These are phyloP conservation scores for Excalfactoria chinensis DNA, from an alignment of 2,113 vertebrate genomes.

Conservation along the genomic window DNA sequence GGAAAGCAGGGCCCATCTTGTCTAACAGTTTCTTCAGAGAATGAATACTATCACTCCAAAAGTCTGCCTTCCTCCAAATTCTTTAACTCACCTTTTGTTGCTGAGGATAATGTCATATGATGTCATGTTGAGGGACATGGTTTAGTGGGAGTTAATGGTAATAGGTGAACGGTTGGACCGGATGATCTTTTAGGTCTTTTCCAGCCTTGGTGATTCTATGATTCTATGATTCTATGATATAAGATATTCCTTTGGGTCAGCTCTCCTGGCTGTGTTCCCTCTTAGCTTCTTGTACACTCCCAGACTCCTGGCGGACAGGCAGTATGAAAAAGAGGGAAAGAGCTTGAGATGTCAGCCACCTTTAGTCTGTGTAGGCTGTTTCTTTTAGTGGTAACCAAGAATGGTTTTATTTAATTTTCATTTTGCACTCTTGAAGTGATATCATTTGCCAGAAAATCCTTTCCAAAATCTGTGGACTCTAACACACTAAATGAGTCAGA, in stretches of 20 bases:
- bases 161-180: no score
- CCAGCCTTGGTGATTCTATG: no score
- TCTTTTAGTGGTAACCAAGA: not conserved
- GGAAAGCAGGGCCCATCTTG: not conserved
- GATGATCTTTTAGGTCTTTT: no score
- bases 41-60: not conserved
- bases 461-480: not conserved
- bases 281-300: not conserved
- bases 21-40: not conserved
- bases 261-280: not conserved
- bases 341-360: not conserved
- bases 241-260: not conserved
- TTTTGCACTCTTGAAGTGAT: not conserved
- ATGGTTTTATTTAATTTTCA: not conserved
- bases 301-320: not conserved
- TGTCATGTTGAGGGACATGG: no score
- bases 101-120: not conserved
- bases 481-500: not conserved
- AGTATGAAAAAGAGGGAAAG: not conserved
- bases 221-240: not conserved
- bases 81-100: not conserved
- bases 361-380: not conserved
- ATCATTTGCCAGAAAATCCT: not conserved
- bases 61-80: not conserved
- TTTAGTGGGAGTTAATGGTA: no score